Percentiles rank a stretch among this genome's conserved stretches.
phyloP scores from a whole-genome alignment of 2,797 vertebrate species.

The Pyrocephalus nanus region DNA sequence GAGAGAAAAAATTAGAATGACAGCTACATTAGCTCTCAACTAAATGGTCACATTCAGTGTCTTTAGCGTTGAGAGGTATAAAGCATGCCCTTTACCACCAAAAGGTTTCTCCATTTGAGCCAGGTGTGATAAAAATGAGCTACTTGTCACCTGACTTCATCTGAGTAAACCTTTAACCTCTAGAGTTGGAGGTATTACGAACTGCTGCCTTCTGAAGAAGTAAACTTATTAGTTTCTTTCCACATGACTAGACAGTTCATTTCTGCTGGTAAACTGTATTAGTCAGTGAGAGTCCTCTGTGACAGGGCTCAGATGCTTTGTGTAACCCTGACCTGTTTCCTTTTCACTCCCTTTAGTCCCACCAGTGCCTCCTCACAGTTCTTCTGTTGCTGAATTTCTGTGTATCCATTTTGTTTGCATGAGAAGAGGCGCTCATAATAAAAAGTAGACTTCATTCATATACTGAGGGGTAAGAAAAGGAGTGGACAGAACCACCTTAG shows the following conservation, averaged over 20 bases:
- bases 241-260: accelerated
- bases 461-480: neutral
- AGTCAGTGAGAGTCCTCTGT: neutral
- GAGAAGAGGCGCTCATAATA: neutral
- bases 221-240: neutral
- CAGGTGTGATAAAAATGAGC: neutral
- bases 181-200: neutral
- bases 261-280: neutral
- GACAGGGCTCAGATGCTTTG: neutral
- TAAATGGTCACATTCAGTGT: neutral
- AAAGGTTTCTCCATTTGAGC: neutral
- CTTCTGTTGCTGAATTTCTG: neutral
- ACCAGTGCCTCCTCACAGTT: neutral
- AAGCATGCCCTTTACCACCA: neutral
- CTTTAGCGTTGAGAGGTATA: neutral
- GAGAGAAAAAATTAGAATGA: neutral
- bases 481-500: neutral
- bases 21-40: neutral
- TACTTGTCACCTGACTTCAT: neutral
- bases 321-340: neutral
- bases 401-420: neutral
- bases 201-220: neutral
- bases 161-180: neutral
- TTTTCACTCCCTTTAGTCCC: neutral
- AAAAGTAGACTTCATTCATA: neutral